phyloP scores from a whole-genome alignment of 2,888 invertebrate genomes.

The Melipona beecheii region DNA sequence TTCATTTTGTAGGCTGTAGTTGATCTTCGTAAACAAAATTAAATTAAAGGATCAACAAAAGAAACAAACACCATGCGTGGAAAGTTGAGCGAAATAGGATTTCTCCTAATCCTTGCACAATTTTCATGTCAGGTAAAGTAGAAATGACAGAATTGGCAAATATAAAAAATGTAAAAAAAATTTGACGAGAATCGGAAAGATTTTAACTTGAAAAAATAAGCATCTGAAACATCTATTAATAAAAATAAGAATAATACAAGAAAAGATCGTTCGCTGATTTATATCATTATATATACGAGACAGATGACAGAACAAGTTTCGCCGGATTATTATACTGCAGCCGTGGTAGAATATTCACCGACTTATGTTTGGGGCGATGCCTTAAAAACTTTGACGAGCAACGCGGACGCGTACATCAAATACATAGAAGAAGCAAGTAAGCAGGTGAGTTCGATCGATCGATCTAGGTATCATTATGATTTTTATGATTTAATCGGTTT shows the following conservation, averaged over 20 bases:
- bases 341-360: slow-evolving; percentile 76
- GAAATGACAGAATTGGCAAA: background rate
- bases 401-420: slow-evolving; percentile 59
- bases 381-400: slow-evolving; percentile 45
- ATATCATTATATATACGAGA: background rate
- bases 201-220: background rate
- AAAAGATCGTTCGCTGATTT: background rate
- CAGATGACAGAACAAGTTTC: background rate
- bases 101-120: background rate
- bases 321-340: slow-evolving; percentile 66
- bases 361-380: slow-evolving; percentile 23
- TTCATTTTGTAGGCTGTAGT: slow-evolving; percentile 5
- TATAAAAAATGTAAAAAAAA: background rate
- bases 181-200: background rate
- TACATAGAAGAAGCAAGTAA: slow-evolving; percentile 65
- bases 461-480: no score
- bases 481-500: no score
- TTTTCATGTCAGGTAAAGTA: slow-evolving; percentile 28
- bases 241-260: background rate
- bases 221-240: no score
- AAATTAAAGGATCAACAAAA: background rate
- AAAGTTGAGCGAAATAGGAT: background rate
- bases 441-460: slow-evolving; percentile 57
- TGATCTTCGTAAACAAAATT: background rate
- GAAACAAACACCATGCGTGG: background rate